Evolutionary conservation across 2,113 vertebrate genomes (phyloP).

Genomic region (Propithecus coquereli): DNA sequence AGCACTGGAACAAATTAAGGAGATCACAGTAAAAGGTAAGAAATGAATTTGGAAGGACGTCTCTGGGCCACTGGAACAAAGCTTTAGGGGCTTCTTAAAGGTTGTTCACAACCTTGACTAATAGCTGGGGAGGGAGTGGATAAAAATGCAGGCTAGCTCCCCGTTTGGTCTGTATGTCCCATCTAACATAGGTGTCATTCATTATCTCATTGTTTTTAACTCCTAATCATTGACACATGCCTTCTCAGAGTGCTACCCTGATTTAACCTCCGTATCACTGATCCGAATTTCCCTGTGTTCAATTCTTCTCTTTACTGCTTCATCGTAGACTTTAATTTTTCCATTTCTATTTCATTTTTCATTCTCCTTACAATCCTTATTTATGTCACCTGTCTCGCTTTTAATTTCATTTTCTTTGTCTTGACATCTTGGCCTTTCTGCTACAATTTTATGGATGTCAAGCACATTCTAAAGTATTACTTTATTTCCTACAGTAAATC

Average conservation of each 20-base stretch:
- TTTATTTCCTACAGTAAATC: constrained; percentile 23
- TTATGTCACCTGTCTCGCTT: background rate
- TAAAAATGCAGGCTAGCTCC: background rate
- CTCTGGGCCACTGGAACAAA: background rate
- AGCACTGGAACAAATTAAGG: background rate
- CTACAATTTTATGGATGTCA: constrained; percentile 8
- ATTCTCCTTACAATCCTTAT: background rate
- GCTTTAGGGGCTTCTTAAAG: background rate
- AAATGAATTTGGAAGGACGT: background rate
- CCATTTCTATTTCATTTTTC: background rate
- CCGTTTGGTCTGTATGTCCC: accelerated
- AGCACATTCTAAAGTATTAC: background rate
- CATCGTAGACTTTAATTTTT: background rate
- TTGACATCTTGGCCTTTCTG: constrained; percentile 30
- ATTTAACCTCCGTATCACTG: background rate
- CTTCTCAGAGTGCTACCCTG: background rate
- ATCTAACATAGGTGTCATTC: background rate
- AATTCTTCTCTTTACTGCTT: background rate
- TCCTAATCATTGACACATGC: too few species aligned
- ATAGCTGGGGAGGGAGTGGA: background rate
- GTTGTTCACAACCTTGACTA: background rate
- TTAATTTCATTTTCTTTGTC: constrained; percentile 50
- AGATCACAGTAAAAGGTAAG: background rate
- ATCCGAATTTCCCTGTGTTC: background rate
- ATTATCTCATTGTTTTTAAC: background rate